A percentile compares a stretch with the other conserved stretches of the same genome.
These are phyloP conservation scores for Leptinotarsa haldemani DNA, from an alignment of 2,888 invertebrate species.

Conservation along the genomic window DNA sequence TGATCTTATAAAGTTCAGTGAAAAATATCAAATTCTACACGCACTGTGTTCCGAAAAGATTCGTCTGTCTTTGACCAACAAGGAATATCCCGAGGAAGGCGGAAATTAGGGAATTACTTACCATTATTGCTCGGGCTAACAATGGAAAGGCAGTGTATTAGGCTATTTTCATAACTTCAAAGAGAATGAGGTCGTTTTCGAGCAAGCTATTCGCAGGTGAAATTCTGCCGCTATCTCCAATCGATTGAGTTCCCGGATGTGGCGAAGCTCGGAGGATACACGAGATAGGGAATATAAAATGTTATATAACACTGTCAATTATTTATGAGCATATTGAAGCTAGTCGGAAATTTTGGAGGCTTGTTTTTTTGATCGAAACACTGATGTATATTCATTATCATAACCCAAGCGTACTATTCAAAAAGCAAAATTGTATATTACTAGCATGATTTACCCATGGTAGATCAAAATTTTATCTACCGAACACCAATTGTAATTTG, in stretches of 20 bases:
- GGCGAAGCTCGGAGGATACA: slow-evolving; percentile 43
- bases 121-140: slow-evolving; percentile 2
- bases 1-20: no score
- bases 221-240: slow-evolving; percentile 30
- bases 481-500: no score
- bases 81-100: not conserved
- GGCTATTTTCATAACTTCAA: slow-evolving; percentile 15
- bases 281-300: slow-evolving; percentile 10
- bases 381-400: not conserved
- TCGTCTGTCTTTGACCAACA: not conserved
- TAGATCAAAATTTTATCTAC: no score
- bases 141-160: not conserved
- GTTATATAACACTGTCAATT: slow-evolving; percentile 8
- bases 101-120: slow-evolving; percentile 2
- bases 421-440: no score
- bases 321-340: slow-evolving; percentile 6
- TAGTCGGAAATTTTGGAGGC: not conserved
- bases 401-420: no score
- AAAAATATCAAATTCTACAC: not conserved
- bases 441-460: no score
- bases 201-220: slow-evolving; percentile 20
- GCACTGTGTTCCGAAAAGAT: not conserved
- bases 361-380: not conserved
- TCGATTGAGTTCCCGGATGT: slow-evolving; percentile 46
- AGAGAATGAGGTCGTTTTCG: slow-evolving; percentile 10